phyloP scores from a whole-genome alignment of 2,113 vertebrate species.

The Labeo rohita region DNA sequence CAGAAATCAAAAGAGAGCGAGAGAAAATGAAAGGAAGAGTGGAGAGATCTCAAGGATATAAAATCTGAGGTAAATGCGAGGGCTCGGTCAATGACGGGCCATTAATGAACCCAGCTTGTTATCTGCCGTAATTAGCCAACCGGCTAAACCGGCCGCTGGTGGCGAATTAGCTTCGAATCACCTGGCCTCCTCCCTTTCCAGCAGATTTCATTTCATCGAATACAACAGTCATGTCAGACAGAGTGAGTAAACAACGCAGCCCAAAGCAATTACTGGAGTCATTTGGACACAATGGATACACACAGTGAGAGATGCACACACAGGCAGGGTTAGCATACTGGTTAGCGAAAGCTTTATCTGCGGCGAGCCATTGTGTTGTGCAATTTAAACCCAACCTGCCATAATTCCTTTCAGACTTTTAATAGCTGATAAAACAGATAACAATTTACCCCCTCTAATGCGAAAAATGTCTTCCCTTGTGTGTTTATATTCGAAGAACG shows the following conservation, averaged over 20 bases:
- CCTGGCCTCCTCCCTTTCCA: constrained; percentile 6
- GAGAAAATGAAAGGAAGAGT: constrained; percentile 27
- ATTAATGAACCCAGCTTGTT: constrained; percentile 55
- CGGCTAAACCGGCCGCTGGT: constrained; percentile 32
- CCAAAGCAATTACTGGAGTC: constrained; percentile 48
- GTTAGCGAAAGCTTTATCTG: constrained; percentile 15
- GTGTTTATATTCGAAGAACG: background rate
- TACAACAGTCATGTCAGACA: background rate
- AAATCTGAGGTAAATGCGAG: constrained; percentile 78
- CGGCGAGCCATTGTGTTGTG: background rate
- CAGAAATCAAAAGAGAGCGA: constrained; percentile 45
- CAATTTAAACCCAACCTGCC: background rate
- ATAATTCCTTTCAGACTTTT: background rate
- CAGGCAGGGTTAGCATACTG: background rate
- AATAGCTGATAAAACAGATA: background rate
- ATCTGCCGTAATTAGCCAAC: constrained; percentile 53
- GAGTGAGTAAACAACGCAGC: constrained; percentile 42
- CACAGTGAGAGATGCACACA: constrained; percentile 46
- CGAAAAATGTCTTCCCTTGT: background rate
- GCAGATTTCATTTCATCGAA: constrained; percentile 26
- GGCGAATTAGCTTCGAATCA: constrained; percentile 16
- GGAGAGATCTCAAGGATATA: constrained; percentile 75
- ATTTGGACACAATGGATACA: constrained; percentile 59
- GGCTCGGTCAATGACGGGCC: constrained; percentile 51
- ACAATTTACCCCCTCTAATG: background rate